These are phyloP conservation scores for Mesorhabditis sp. DNA, from an alignment of 2,888 invertebrate species.

Conservation along the genomic window DNA sequence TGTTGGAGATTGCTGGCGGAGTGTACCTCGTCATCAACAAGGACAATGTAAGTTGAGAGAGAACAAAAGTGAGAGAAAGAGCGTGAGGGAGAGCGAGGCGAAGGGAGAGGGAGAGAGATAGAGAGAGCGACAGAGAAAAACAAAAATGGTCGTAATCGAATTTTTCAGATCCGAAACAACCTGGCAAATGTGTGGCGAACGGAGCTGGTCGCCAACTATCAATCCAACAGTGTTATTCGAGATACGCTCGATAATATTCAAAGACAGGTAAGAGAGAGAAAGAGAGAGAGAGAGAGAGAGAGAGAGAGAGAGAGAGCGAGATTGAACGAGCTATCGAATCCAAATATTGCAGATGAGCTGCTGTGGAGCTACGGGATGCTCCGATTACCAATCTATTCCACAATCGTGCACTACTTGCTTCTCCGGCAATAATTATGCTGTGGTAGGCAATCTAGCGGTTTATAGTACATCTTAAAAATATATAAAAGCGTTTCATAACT, in stretches of 20 bases:
- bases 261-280: constrained; percentile 17
- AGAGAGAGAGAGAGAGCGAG: too few species aligned
- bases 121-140: not conserved
- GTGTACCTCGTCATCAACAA: constrained; percentile 36
- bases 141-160: not conserved
- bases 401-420: constrained; percentile 14
- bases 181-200: constrained; percentile 23
- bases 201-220: constrained; percentile 35
- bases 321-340: not conserved
- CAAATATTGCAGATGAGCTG: constrained; percentile 33
- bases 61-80: not conserved
- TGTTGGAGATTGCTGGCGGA: constrained; percentile 35
- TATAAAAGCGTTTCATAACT: too few species aligned
- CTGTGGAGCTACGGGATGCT: constrained; percentile 40
- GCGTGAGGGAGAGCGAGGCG: too few species aligned
- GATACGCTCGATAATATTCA: constrained; percentile 31
- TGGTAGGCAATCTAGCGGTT: too few species aligned
- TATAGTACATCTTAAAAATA: too few species aligned
- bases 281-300: too few species aligned
- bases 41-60: constrained; percentile 20
- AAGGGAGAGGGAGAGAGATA: too few species aligned
- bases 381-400: constrained; percentile 26
- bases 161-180: constrained; percentile 26
- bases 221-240: constrained; percentile 14
- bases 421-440: not conserved